A percentile compares a stretch with the other conserved stretches of the same genome.
Conservation (phyloP, 2,888 invertebrate genomes). For the Eucera pruinosa region DNA sequence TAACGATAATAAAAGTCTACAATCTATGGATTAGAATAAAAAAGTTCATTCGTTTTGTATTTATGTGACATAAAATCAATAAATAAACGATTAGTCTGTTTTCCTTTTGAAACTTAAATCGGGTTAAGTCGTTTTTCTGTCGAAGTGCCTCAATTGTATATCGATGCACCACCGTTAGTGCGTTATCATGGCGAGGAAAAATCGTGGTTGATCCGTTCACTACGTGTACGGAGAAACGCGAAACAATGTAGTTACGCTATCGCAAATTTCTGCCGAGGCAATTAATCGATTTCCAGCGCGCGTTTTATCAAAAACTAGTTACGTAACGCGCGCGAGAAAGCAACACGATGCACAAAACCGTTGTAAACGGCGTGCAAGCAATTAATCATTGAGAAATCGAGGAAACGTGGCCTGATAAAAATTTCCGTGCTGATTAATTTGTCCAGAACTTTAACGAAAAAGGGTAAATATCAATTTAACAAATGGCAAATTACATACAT, state of each 20-base stretch:
- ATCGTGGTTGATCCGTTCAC: not conserved
- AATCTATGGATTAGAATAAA: no score
- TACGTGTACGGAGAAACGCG: not conserved
- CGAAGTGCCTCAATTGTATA: no score
- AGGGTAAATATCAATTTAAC: not conserved
- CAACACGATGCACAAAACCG: not conserved
- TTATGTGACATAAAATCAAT: no score
- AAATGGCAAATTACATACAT: no score
- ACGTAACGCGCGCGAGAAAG: not conserved
- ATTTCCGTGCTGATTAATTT: constrained; percentile 1
- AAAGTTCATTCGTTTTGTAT: no score
- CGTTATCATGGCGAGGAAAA: not conserved
- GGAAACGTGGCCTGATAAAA: not conserved
- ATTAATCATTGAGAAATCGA: constrained; percentile 18
- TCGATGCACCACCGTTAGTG: no score
- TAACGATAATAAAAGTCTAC: no score
- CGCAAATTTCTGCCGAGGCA: not conserved
- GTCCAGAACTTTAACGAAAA: no score
- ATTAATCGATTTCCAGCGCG: constrained; percentile 24
- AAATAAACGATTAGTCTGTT: no score
- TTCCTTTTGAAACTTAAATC: no score
- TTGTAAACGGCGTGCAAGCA: not conserved
- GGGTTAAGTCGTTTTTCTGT: no score
- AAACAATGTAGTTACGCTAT: not conserved
- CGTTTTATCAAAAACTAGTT: constrained; percentile 10